phyloP scores from a whole-genome alignment of 2,797 vertebrate species.

The Siniperca undulata region DNA sequence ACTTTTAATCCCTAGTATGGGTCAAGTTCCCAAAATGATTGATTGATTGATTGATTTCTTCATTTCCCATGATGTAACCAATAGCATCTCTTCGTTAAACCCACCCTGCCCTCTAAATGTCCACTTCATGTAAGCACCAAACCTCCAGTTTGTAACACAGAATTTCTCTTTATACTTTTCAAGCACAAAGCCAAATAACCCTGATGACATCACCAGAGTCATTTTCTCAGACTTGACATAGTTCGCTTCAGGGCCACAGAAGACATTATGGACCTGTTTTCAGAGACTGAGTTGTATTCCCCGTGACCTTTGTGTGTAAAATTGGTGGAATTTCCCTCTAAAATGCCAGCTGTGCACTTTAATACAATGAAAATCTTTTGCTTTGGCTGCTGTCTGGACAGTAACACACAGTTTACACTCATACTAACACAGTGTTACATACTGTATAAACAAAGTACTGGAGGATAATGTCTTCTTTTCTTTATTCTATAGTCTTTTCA shows the following conservation, averaged over 20 bases:
- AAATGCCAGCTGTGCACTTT: not conserved
- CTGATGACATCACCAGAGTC: not conserved
- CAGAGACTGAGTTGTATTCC: not conserved
- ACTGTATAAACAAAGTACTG: not conserved
- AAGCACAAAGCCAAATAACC: not conserved
- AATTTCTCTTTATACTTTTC: not conserved
- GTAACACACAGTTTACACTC: not conserved
- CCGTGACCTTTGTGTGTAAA: not conserved
- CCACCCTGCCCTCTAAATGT: too few relatives aligned
- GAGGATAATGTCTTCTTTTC: not conserved
- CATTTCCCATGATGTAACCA: too few relatives aligned
- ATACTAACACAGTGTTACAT: not conserved
- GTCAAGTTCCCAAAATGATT: too few relatives aligned
- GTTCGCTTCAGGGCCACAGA: not conserved
- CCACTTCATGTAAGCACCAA: not conserved
- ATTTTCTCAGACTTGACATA: not conserved
- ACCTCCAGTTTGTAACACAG: not conserved
- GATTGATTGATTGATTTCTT: too few relatives aligned
- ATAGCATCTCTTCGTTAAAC: too few relatives aligned
- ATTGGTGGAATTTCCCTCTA: not conserved
- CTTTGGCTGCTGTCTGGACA: not conserved
- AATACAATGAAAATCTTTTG: not conserved
- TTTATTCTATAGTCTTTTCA: not conserved
- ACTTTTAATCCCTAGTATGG: not conserved
- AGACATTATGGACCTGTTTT: not conserved